Conservation (phyloP, 2,888 invertebrate species). For the Drosophila diplacantha region DNA sequence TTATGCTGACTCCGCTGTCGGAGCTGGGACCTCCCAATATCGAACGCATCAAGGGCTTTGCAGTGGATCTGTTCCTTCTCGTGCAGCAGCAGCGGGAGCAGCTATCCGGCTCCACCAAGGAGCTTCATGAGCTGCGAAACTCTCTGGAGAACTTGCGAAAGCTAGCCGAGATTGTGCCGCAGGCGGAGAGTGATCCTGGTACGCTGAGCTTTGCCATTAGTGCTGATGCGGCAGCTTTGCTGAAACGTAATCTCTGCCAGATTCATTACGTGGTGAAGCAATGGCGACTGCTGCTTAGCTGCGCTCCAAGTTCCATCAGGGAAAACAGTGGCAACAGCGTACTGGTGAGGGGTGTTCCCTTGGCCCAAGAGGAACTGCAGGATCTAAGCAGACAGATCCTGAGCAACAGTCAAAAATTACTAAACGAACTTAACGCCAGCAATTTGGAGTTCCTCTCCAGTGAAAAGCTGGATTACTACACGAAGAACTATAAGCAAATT, state of each 20-base stretch:
- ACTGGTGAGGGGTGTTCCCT: slow-evolving; percentile 36
- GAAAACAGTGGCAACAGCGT: slow-evolving; percentile 55
- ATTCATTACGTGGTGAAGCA: slow-evolving; percentile 81
- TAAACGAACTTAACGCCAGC: slow-evolving; percentile 59
- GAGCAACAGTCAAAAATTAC: slow-evolving; percentile 48
- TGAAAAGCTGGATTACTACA: slow-evolving; percentile 51
- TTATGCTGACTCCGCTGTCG: slow-evolving; percentile 82
- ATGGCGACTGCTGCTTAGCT: slow-evolving; percentile 82
- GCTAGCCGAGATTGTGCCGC: slow-evolving; percentile 61
- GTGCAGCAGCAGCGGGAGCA: slow-evolving; percentile 83
- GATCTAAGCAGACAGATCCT: slow-evolving; percentile 56
- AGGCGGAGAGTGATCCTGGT: slow-evolving; percentile 2
- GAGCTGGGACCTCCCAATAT: slow-evolving; percentile 89
- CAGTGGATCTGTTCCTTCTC: slow-evolving; percentile 85
- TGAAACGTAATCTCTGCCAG: slow-evolving; percentile 64
- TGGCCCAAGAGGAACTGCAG: slow-evolving; percentile 48
- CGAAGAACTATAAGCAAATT: slow-evolving; percentile 47
- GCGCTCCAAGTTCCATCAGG: slow-evolving; percentile 78
- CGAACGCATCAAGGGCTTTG: slow-evolving; percentile 91
- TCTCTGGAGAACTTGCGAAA: slow-evolving; percentile 76
- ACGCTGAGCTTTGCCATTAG: slow-evolving; percentile 59
- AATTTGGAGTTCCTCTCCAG: slow-evolving; percentile 70
- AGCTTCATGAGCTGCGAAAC: slow-evolving; percentile 80
- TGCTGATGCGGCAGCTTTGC: slow-evolving; percentile 52
- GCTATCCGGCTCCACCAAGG: slow-evolving; percentile 80